These are phyloP conservation scores for Lateolabrax maculatus DNA, from an alignment of 2,797 vertebrate species.

Conservation along the genomic window DNA sequence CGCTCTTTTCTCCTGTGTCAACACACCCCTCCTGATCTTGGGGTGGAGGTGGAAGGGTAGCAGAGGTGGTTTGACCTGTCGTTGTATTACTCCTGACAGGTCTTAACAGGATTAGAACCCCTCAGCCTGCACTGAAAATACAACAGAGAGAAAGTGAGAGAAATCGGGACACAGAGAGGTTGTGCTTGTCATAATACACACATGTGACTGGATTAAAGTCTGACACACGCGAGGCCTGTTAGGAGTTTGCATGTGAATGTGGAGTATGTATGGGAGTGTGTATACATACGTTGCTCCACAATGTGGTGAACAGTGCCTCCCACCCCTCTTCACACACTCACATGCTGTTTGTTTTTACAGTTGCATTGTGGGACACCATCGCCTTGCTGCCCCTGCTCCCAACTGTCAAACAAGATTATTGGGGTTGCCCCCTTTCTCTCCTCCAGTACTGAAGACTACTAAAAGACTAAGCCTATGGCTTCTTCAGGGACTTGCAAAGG, in stretches of 20 bases:
- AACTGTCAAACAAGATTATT: constrained; percentile 83
- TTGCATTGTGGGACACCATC: constrained; percentile 80
- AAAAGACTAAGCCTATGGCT: constrained; percentile 36
- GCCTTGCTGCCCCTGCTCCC: constrained; percentile 69
- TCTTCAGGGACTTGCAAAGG: constrained; percentile 41
- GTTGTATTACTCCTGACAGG: constrained; percentile 80
- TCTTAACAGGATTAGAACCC: constrained; percentile 85
- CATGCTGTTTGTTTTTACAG: constrained; percentile 85
- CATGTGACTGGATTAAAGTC: constrained; percentile 61
- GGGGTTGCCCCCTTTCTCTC: constrained; percentile 60
- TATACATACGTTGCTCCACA: constrained; percentile 50
- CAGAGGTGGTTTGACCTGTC: constrained; percentile 61
- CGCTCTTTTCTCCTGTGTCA: constrained; percentile 62
- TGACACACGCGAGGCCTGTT: constrained; percentile 55
- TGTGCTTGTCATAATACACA: constrained; percentile 68
- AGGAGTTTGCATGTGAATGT: constrained; percentile 37
- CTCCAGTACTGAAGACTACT: constrained; percentile 22
- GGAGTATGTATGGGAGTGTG: constrained; percentile 26
- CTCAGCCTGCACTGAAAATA: constrained; percentile 68
- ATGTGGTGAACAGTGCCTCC: constrained; percentile 65
- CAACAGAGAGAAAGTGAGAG: constrained; percentile 51
- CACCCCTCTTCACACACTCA: constrained; percentile 67
- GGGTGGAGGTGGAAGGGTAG: constrained; percentile 33
- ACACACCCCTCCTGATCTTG: constrained; percentile 61
- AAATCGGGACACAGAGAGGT: constrained; percentile 41